Evolutionary conservation across 1,140 invertebrate species (phyloP), one percentile per base, ranked within the genome.

Genomic region (Heliconius nattereri): DNA sequence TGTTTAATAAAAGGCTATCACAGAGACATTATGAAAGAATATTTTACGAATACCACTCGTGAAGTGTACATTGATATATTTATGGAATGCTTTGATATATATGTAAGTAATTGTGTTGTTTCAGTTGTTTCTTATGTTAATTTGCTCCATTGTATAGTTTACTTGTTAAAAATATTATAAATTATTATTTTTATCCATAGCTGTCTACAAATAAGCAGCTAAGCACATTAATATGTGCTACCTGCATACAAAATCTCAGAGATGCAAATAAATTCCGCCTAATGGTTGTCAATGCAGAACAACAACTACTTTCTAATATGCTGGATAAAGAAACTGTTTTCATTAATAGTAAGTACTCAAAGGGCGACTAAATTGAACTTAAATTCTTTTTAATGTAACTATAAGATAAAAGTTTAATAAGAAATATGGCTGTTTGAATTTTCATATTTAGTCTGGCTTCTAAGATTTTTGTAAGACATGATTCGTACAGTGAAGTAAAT

Each of bases 71-170:
- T 88, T 73, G 87, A 93, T 75, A 86, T 89, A 57, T 88, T 92
- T 71, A 85, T 88, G 81, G 90, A 93, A 71, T 90, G 87, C 32
- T 93, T 89, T 78, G 89, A 89, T 85, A 85, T 93, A 81, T 91
- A 86, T 60, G 91, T 93, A 83, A 89, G 91, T 91, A 37, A 37
- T 37, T 37, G 8, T 16, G 3, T 26, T 29, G 9, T 66, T 29
- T 40, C n/a, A 72, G 2, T 57, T 23, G 1, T 57, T 23, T 23
- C 54, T 57, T 23, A 57, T 57, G 23, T 57, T 7, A 57, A 57
- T 57, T 8, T 23, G 20, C 20, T 9, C 8, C 7, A 3, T n/a
- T 57, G 2, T 57, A 20, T 20, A 57, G 3, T 9, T n/a, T 57
- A 9, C n/a, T 57, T 57, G 3, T 57, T 57, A 9, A 9, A 57